Conservation (phyloP, 2,797 vertebrate species). For the Bovichtus diacanthus region DNA sequence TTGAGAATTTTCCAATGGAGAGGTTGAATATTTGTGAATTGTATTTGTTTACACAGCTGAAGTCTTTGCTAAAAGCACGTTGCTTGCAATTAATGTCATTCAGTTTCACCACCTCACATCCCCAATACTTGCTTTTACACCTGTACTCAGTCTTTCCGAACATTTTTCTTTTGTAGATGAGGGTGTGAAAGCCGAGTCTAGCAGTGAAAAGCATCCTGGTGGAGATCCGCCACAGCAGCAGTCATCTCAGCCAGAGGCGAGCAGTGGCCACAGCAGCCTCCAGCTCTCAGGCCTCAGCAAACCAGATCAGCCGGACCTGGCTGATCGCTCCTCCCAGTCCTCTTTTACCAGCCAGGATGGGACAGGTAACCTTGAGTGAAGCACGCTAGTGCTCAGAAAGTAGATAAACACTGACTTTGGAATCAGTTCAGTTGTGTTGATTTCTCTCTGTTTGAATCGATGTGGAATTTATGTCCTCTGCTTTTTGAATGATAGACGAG, state of each 20-base stretch:
- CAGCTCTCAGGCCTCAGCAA: conserved; percentile 74
- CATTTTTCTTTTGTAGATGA: conserved; percentile 51
- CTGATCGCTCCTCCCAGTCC: conserved; percentile 86
- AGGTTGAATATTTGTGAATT: not conserved
- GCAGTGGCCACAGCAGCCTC: conserved; percentile 75
- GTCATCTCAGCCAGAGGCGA: conserved; percentile 73
- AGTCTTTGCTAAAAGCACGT: not conserved
- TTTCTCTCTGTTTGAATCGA: not conserved
- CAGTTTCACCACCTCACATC: not conserved
- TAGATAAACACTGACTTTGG: not conserved
- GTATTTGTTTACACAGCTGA: not conserved
- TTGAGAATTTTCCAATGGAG: not conserved
- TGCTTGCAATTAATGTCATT: not conserved
- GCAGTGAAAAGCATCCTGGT: conserved; percentile 29
- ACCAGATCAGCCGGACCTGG: conserved; percentile 87
- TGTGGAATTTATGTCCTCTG: not conserved
- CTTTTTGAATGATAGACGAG: conserved; percentile 83
- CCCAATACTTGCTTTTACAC: not conserved
- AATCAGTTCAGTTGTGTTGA: not conserved
- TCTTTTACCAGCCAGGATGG: conserved; percentile 90
- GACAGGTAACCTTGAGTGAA: conserved; percentile 81
- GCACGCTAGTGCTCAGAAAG: fast-evolving
- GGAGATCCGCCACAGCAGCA: conserved; percentile 37
- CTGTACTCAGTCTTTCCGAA: not conserved
- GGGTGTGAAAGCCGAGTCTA: conserved; percentile 46